Evolutionary conservation across 92 coral and sea anemone genomes (phyloP), one percentile per base, ranked within the genome.

Genomic region (Palythoa heliodiscus): DNA sequence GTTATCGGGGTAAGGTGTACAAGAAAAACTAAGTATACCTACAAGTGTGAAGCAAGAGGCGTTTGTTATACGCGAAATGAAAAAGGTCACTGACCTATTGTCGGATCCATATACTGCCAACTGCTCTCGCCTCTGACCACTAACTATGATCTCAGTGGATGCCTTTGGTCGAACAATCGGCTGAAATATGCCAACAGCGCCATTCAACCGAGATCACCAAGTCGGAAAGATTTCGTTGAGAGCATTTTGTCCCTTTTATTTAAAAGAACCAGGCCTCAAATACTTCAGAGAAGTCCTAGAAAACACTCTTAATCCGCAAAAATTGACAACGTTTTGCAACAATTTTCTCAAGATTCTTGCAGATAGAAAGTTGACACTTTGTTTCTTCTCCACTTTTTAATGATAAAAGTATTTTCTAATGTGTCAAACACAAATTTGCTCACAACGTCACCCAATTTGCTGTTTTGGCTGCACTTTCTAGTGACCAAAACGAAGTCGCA

Each of bases 71-170:
- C 69, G 88, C n/a, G 84, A 83, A 29, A 76, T 71, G 88, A 78
- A 84, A 70, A 58, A 64, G 20, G 77, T 78, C 35, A 85, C 57
- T 48, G 86, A 78, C 25, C 73, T 85, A 20, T 55, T 89, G 71
- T 86, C 92, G 14, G 88, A 85, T 52, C 91, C 86, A 20, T 78
- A 29, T 29, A 53, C 81, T 88, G 88, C 79, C 85, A 84, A 68
- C 50, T 88, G 54, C 50, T 83, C 23, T 66, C 61, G 23, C 87
- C 84, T 7, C 76, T 76, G 60, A 47, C 71, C 25, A 66, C 83
- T 58, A 76, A 88, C 73, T 55, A 83, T 85, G 70, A 89, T 61
- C 74, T 85, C 15, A n/a, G 75, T 37, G 88, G 76, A 25, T 23
- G 60, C 24, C 78, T 86, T 82, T 89, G 85, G 88, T 84, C 88